Evolutionary conservation across 2,113 vertebrate genomes (phyloP).

Genomic region (Pterocles orientalis): DNA sequence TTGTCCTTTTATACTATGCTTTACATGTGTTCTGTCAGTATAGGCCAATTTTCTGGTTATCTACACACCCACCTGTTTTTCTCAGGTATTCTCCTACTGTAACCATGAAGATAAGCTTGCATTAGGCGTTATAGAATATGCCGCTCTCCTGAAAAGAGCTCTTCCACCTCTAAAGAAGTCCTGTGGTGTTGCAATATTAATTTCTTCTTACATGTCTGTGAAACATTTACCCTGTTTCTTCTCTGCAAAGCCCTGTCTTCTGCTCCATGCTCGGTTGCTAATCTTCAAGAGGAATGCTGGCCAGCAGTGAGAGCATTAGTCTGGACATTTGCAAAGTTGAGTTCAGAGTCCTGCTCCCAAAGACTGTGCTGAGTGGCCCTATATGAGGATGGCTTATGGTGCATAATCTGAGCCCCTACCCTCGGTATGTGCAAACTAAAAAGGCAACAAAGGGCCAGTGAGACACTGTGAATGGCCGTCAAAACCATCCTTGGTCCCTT

Average conservation of each 20-base stretch:
- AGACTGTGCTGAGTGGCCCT: background rate
- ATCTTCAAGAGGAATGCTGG: background rate
- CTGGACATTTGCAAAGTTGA: background rate
- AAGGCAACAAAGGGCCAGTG: background rate
- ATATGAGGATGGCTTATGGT: rapidly evolving
- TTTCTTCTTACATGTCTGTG: background rate
- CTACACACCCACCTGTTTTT: background rate
- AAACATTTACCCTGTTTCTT: background rate
- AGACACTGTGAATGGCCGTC: background rate
- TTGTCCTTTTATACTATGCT: background rate
- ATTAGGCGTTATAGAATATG: background rate
- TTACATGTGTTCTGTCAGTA: background rate
- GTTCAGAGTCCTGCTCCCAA: background rate
- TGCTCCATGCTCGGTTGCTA: background rate
- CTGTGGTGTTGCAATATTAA: background rate
- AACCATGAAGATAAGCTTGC: background rate
- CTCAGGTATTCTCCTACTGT: background rate
- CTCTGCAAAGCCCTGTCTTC: background rate
- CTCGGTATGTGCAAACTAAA: background rate
- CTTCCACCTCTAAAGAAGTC: background rate
- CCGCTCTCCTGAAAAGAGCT: background rate
- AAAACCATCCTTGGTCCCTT: background rate
- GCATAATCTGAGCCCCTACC: background rate
- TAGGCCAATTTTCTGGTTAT: background rate
- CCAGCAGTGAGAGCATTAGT: background rate